phyloP scores from a whole-genome alignment of 92 coral and sea anemone genomes.

The Diadumene lineata region DNA sequence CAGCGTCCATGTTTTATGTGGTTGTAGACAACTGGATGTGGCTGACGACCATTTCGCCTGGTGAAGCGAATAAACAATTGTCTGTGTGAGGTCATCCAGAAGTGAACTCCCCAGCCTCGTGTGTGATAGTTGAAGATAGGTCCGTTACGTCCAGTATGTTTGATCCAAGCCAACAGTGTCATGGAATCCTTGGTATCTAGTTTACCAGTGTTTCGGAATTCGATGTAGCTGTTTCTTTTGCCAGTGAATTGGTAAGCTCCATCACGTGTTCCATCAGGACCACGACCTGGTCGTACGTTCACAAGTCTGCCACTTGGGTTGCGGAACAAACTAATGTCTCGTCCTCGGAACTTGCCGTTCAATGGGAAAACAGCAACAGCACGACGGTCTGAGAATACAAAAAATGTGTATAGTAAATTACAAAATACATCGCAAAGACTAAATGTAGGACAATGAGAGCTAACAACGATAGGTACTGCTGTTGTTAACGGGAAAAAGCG shows the following conservation, averaged over 20 bases:
- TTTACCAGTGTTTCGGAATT: conserved; percentile 37
- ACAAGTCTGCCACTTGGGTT: neutral
- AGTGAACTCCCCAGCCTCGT: conserved; percentile 69
- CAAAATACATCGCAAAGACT: no score
- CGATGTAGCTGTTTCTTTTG: neutral
- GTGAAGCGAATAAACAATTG: conserved; percentile 57
- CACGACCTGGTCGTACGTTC: neutral
- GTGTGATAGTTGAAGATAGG: conserved; percentile 53
- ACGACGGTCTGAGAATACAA: neutral
- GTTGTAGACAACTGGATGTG: conserved; percentile 34
- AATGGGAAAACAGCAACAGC: conserved; percentile 6
- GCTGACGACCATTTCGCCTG: conserved; percentile 52
- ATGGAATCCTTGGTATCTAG: conserved; percentile 52
- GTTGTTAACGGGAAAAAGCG: no score
- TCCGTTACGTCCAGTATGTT: conserved; percentile 20
- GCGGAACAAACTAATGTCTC: neutral
- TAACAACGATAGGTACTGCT: no score
- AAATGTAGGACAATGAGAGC: no score
- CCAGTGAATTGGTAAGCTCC: conserved; percentile 8
- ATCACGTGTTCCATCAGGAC: conserved; percentile 9
- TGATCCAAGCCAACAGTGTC: conserved; percentile 36
- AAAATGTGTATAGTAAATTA: no score
- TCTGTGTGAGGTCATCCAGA: conserved; percentile 57
- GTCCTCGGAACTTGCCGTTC: neutral
- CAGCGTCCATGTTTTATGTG: conserved; percentile 49